These are phyloP conservation scores for Notarius quadriscutis DNA, from an alignment of 2,113 vertebrate genomes.

Conservation along the genomic window DNA sequence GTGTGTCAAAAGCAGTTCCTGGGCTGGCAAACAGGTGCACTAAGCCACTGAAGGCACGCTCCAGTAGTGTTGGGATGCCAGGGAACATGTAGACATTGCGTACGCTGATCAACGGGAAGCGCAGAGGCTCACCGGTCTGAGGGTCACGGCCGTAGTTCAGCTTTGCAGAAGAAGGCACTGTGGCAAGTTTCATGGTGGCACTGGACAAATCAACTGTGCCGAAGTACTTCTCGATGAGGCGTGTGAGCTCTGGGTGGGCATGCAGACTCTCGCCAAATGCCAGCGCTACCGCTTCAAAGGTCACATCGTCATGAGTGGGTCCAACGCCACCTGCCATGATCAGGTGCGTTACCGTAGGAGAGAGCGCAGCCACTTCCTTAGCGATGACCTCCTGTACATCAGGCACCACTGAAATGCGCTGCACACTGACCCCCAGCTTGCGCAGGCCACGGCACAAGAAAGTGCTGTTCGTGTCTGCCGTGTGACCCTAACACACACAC, in stretches of 20 bases:
- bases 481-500: constrained; percentile 79
- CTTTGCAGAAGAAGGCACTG: constrained; percentile 79
- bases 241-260: constrained; percentile 81
- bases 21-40: constrained; percentile 79
- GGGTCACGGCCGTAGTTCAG: constrained; percentile 85
- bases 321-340: constrained; percentile 91
- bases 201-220: constrained; percentile 63
- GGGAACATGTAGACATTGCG: constrained; percentile 93
- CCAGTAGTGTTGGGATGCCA: constrained; percentile 85
- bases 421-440: constrained; percentile 83
- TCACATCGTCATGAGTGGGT: constrained; percentile 94
- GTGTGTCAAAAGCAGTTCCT: constrained; percentile 77
- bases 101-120: constrained; percentile 88
- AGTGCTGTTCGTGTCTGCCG: constrained; percentile 89
- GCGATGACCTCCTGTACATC: constrained; percentile 85
- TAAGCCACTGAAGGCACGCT: constrained; percentile 78
- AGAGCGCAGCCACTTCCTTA: constrained; percentile 78
- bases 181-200: constrained; percentile 83
- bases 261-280: constrained; percentile 82
- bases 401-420: constrained; percentile 83
- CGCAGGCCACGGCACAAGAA: constrained; percentile 85
- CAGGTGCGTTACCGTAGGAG: constrained; percentile 81
- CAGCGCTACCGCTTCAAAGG: constrained; percentile 86
- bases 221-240: constrained; percentile 75
- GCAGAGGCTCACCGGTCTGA: constrained; percentile 70